Evolutionary conservation across 2,113 vertebrate species (phyloP).

Genomic region (Bubo bubo): DNA sequence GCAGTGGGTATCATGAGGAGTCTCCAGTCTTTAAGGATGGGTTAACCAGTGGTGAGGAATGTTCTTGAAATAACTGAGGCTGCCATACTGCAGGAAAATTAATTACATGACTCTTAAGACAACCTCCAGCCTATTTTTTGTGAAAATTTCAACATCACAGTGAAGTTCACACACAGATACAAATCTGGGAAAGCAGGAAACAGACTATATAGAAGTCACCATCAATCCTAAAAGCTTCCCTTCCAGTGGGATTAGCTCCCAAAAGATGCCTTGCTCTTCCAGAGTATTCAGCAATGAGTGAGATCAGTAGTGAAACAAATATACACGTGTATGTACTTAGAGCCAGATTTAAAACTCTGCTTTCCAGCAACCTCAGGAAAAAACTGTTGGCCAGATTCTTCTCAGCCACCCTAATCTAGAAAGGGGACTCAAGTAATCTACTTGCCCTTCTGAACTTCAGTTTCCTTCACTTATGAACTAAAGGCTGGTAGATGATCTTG

Average conservation of each 20-base stretch:
- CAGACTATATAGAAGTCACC: not conserved
- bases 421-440: not conserved
- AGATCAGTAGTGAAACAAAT: not conserved
- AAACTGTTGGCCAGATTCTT: not conserved
- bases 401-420: not conserved
- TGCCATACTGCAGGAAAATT: not conserved
- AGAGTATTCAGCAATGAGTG: not conserved
- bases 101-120: not conserved
- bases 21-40: not conserved
- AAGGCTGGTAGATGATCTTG: not conserved
- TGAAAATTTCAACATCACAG: not conserved
- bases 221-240: not conserved
- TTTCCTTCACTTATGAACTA: not conserved
- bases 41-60: not conserved
- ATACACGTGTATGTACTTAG: accelerated
- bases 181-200: not conserved
- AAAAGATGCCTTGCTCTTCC: not conserved
- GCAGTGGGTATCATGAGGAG: not conserved
- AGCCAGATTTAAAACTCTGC: not conserved
- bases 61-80: not conserved
- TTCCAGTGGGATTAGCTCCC: not conserved
- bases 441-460: not conserved
- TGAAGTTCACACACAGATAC: not conserved
- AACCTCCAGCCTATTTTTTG: not conserved
- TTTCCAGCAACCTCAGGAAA: not conserved